These are phyloP conservation scores for Nemotelus nigrinus DNA, from an alignment of 2,888 invertebrate genomes.

Conservation along the genomic window DNA sequence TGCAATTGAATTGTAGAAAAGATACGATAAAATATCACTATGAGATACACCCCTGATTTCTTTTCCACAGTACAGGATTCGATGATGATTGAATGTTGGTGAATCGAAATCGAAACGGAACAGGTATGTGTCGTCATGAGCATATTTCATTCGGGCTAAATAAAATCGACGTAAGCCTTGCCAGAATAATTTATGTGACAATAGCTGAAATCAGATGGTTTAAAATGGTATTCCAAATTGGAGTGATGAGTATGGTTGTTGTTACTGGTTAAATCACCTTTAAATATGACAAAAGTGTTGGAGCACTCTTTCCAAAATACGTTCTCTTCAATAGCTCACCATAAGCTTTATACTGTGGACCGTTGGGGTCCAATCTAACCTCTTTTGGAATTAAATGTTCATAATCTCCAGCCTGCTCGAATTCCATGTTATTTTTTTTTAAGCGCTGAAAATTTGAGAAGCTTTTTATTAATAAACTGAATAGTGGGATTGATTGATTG, in stretches of 20 bases:
- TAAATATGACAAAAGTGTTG: slow-evolving; percentile 46
- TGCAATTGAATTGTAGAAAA: slow-evolving; percentile 59
- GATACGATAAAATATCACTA: slow-evolving; percentile 61
- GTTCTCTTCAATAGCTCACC: slow-evolving; percentile 63
- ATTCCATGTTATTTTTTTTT: background rate
- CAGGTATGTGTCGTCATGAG: slow-evolving; percentile 59
- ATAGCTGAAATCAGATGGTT: slow-evolving; percentile 53
- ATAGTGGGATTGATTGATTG: too few species aligned
- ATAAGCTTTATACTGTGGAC: slow-evolving; percentile 55
- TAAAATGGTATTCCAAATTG: background rate
- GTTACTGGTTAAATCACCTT: background rate
- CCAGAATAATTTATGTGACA: slow-evolving; percentile 61
- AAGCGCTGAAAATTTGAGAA: background rate
- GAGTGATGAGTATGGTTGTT: background rate
- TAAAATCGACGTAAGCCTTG: slow-evolving; percentile 60
- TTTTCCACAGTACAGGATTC: slow-evolving; percentile 54
- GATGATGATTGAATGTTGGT: slow-evolving; percentile 46
- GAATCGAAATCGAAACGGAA: slow-evolving; percentile 62
- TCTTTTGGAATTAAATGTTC: slow-evolving; percentile 60
- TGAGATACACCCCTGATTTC: slow-evolving; percentile 60
- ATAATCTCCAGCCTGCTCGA: slow-evolving; percentile 57
- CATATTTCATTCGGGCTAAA: slow-evolving; percentile 55
- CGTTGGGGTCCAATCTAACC: slow-evolving; percentile 57
- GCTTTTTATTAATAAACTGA: too few species aligned
- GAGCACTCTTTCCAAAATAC: slow-evolving; percentile 65